Conservation (phyloP, 1,140 invertebrate genomes). For the Drosophila ambigua region DNA sequence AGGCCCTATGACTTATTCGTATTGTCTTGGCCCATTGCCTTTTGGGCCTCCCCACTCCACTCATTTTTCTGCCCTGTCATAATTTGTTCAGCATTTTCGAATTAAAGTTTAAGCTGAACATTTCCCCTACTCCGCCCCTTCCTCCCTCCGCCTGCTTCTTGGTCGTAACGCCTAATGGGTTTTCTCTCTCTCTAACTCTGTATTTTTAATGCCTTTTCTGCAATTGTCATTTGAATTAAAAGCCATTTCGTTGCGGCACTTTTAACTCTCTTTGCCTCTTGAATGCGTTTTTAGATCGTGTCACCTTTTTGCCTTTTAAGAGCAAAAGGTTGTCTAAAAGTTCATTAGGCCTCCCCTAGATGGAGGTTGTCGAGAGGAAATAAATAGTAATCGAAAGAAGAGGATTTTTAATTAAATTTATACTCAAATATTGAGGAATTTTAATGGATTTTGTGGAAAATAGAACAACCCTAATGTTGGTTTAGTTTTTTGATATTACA, state of each 20-base stretch:
- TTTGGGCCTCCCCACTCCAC: neutral
- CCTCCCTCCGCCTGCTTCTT: neutral
- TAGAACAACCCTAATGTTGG: too few species aligned
- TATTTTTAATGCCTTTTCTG: constrained; percentile 48
- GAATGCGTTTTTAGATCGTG: neutral
- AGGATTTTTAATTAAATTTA: too few species aligned
- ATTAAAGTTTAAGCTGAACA: constrained; percentile 42
- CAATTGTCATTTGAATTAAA: constrained; percentile 75
- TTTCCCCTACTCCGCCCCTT: neutral
- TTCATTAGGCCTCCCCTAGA: too few species aligned
- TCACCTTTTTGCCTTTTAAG: too few species aligned
- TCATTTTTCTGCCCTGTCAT: constrained; percentile 61
- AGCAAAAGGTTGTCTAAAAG: too few species aligned
- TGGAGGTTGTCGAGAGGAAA: too few species aligned
- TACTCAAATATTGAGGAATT: too few species aligned
- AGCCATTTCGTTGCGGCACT: constrained; percentile 61
- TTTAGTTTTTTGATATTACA: too few species aligned
- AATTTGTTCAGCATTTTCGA: constrained; percentile 69
- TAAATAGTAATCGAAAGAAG: too few species aligned
- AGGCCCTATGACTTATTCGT: constrained; percentile 33
- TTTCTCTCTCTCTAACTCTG: constrained; percentile 5
- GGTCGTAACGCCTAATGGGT: constrained; percentile 47
- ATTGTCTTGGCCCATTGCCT: constrained; percentile 47
- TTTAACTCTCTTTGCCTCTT: constrained; percentile 7
- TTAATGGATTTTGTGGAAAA: too few species aligned